phyloP scores from a whole-genome alignment of 1,140 invertebrate species.

The Littorina saxatilis region DNA sequence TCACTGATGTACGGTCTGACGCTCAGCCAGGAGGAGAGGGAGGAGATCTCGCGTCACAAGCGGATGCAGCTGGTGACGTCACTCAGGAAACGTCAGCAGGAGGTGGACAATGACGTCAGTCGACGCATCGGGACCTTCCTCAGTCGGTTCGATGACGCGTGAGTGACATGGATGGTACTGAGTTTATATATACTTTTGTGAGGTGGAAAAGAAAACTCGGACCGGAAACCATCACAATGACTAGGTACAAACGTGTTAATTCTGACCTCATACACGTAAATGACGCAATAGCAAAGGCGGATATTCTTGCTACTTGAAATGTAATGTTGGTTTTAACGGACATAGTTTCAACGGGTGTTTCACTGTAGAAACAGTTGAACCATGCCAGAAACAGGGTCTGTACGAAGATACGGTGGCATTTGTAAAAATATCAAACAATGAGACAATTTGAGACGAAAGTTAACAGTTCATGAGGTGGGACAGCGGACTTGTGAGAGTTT shows the following conservation, averaged over 20 bases:
- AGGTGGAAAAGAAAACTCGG: not conserved
- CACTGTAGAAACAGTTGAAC: too few species aligned
- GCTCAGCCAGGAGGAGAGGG: not conserved
- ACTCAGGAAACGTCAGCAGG: constrained; percentile 20
- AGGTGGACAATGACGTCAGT: constrained; percentile 25
- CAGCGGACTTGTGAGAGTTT: too few species aligned
- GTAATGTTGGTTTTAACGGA: not conserved
- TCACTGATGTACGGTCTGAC: constrained; percentile 5
- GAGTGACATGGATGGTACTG: not conserved
- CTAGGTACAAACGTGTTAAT: not conserved
- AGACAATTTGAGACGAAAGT: too few species aligned
- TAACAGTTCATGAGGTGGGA: too few species aligned
- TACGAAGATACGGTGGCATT: too few species aligned
- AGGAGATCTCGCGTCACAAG: constrained; percentile 15
- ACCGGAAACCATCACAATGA: not conserved
- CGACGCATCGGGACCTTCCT: constrained; percentile 16
- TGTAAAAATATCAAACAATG: too few species aligned
- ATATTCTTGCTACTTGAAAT: not conserved
- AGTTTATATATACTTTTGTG: not conserved
- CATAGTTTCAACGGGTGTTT: not conserved
- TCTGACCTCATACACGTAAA: not conserved
- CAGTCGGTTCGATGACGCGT: not conserved
- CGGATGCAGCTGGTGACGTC: constrained; percentile 21
- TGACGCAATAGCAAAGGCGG: not conserved
- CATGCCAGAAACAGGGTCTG: too few species aligned